A percentile compares a stretch with the other conserved stretches of the same genome.
phyloP scores from a whole-genome alignment of 2,113 vertebrate species.

The Pterophyllum scalare region DNA sequence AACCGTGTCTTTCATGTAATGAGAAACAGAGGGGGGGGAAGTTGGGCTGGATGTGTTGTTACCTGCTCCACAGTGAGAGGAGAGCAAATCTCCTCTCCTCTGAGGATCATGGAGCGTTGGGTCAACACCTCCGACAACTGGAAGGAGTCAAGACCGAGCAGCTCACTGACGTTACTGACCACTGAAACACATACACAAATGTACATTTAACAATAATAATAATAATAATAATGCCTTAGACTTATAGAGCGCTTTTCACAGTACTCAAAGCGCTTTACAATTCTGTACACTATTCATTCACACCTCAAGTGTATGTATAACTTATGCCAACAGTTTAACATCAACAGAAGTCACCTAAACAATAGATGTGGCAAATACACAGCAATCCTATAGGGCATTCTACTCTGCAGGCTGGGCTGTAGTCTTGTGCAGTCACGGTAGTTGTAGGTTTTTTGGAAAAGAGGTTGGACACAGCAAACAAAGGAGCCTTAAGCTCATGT shows the following conservation, averaged over 20 bases:
- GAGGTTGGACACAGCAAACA: constrained; percentile 68
- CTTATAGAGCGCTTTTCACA: no score
- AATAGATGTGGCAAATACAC: constrained; percentile 23
- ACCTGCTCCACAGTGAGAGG: constrained; percentile 94
- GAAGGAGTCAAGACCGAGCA: constrained; percentile 90
- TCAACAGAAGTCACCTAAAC: no score
- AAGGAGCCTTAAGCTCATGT: constrained; percentile 72
- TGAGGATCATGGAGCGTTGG: constrained; percentile 93
- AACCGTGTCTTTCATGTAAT: background rate
- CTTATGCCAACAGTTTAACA: constrained; percentile 14
- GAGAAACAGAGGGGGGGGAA: background rate
- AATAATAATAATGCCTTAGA: no score
- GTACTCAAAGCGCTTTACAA: no score
- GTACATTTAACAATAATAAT: no score
- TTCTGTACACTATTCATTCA: no score
- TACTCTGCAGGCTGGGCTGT: constrained; percentile 18
- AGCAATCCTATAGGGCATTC: constrained; percentile 45
- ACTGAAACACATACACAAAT: constrained; percentile 79
- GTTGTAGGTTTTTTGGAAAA: constrained; percentile 62
- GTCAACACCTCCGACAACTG: constrained; percentile 93
- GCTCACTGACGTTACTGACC: constrained; percentile 88
- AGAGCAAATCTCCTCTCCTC: constrained; percentile 93
- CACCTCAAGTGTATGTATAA: background rate
- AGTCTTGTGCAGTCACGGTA: constrained; percentile 35
- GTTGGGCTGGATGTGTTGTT: constrained; percentile 25